phyloP scores from a whole-genome alignment of 2,113 vertebrate species.

The Apteryx owenii region DNA sequence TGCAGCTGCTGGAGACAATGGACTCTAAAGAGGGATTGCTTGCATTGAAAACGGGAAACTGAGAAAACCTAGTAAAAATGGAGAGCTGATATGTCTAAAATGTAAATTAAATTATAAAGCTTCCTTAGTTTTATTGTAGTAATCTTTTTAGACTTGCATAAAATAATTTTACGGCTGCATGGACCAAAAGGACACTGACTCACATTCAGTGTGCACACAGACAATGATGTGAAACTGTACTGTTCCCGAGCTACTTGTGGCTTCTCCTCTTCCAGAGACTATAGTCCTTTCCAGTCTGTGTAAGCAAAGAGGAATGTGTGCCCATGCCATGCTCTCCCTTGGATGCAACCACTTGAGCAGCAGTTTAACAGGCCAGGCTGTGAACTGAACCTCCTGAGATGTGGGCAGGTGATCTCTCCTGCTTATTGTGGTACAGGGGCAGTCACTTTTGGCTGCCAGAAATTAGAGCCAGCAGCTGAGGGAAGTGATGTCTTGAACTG shows the following conservation, averaged over 20 bases:
- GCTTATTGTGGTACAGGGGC: neutral
- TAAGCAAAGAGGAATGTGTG: neutral
- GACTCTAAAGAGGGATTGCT: neutral
- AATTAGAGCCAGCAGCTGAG: neutral
- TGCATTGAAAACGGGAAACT: neutral
- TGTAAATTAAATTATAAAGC: neutral
- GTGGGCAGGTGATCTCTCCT: neutral
- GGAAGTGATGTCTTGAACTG: neutral
- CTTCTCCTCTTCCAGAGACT: neutral
- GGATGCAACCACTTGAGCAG: neutral
- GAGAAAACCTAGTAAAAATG: neutral
- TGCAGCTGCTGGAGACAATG: neutral
- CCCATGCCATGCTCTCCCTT: neutral
- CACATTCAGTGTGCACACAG: rapidly evolving
- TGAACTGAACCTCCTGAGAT: neutral
- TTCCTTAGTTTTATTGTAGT: neutral
- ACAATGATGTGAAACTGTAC: too few relatives aligned
- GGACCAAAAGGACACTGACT: neutral
- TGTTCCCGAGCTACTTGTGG: neutral
- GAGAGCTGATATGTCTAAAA: neutral
- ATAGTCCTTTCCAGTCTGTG: neutral
- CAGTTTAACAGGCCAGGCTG: neutral
- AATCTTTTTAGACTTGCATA: neutral
- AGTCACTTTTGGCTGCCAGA: neutral
- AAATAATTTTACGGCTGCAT: neutral